A percentile compares a stretch with the other conserved stretches of the same genome.
These are phyloP conservation scores for Trichomalopsis sarcophagae DNA, from an alignment of 1,140 invertebrate genomes.

Conservation along the genomic window DNA sequence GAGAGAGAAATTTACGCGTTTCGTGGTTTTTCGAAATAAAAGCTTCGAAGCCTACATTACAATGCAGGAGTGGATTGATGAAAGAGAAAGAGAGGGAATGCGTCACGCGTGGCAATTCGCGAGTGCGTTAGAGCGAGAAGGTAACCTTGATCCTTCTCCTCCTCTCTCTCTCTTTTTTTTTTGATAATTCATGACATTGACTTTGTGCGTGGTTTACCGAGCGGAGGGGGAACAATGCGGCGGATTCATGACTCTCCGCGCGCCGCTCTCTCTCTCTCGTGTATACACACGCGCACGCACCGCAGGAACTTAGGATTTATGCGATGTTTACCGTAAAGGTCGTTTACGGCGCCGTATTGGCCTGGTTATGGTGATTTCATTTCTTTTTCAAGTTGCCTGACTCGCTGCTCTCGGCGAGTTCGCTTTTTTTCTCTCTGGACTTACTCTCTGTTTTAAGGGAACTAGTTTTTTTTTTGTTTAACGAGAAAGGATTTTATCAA, in stretches of 20 bases:
- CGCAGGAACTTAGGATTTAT: conserved; percentile 31
- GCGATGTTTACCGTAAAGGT: conserved; percentile 32
- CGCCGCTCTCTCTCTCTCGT: background rate
- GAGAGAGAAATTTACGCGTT: too few relatives aligned
- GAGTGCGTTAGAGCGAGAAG: conserved; percentile 21
- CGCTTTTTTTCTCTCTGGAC: background rate
- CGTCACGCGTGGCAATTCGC: background rate
- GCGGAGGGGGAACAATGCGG: conserved; percentile 23
- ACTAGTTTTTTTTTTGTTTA: background rate
- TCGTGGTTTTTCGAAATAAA: too few relatives aligned
- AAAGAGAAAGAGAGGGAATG: background rate
- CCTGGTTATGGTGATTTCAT: conserved; percentile 3
- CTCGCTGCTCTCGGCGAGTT: background rate
- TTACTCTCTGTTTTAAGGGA: background rate
- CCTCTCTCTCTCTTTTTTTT: background rate
- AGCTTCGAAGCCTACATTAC: background rate
- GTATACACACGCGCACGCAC: background rate
- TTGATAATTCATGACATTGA: conserved; percentile 43
- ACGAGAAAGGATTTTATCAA: background rate
- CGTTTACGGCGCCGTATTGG: conserved; percentile 27
- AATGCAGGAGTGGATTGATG: background rate
- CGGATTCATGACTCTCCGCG: conserved; percentile 24
- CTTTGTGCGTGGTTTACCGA: background rate
- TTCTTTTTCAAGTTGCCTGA: background rate
- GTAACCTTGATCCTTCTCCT: conserved; percentile 18